phyloP scores from a whole-genome alignment of 2,797 vertebrate genomes.

The Pteropus rufus region DNA sequence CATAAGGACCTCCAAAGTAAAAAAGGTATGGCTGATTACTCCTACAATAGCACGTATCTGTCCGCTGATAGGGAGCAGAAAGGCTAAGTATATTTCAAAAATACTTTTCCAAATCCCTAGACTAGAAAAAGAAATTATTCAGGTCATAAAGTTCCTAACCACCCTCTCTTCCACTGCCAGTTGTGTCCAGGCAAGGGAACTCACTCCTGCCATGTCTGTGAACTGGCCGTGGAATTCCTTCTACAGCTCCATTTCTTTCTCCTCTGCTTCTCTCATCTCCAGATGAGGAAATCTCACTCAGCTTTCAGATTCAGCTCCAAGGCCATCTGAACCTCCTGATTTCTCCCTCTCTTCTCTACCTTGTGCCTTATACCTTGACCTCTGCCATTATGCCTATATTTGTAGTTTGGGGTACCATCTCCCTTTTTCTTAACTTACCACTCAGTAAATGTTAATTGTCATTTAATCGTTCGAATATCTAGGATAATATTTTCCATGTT shows the following conservation, averaged over 20 bases:
- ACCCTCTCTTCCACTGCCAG: neutral
- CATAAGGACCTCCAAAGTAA: neutral
- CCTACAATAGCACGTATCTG: neutral
- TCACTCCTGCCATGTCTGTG: neutral
- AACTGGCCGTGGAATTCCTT: neutral
- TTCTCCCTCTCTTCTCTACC: neutral
- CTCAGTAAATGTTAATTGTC: neutral
- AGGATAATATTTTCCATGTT: neutral
- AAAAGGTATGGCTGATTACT: neutral
- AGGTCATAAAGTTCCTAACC: conserved; percentile 14
- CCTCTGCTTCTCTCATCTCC: neutral
- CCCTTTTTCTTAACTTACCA: neutral
- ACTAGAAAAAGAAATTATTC: conserved; percentile 44
- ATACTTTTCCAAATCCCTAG: conserved; percentile 6
- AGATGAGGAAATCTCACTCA: neutral
- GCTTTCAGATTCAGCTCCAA: neutral
- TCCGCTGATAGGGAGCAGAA: neutral
- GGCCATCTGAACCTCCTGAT: neutral
- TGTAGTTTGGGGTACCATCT: neutral
- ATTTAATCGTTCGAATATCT: neutral
- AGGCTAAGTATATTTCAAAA: conserved; percentile 28
- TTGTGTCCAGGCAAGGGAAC: neutral
- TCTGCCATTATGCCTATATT: neutral
- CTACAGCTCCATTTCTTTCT: neutral
- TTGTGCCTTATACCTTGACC: neutral